These are phyloP conservation scores for Anhinga anhinga DNA, from an alignment of 2,113 vertebrate species.

Conservation along the genomic window DNA sequence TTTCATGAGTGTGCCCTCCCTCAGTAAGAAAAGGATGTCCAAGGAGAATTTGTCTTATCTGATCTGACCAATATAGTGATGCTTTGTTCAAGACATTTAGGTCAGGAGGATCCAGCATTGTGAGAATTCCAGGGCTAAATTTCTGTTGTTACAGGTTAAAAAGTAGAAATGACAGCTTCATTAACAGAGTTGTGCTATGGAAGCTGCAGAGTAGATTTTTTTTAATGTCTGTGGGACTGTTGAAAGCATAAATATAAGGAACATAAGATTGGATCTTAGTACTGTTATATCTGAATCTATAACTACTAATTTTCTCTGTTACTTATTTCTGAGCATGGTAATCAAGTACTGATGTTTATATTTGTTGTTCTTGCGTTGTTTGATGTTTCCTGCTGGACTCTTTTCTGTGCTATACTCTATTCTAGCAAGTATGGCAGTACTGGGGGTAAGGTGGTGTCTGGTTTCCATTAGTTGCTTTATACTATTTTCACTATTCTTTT, in stretches of 20 bases:
- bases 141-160: background rate
- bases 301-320: background rate
- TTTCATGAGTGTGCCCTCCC: background rate
- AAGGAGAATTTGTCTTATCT: background rate
- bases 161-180: background rate
- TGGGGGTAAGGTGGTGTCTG: background rate
- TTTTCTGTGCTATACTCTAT: background rate
- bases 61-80: background rate
- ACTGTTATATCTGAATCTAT: background rate
- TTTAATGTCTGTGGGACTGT: background rate
- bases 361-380: background rate
- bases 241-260: background rate
- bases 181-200: background rate
- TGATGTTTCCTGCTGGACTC: background rate
- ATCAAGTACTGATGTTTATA: background rate
- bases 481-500: background rate
- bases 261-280: background rate
- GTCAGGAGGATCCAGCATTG: background rate
- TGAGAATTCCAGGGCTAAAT: background rate
- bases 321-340: accelerated
- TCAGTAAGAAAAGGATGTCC: background rate
- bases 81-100: slow-evolving; percentile 17
- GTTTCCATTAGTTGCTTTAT: slow-evolving; percentile 57
- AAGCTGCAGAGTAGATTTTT: background rate
- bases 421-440: background rate